Percentiles rank a stretch among this genome's conserved stretches.
Evolutionary conservation across 1,140 invertebrate genomes (phyloP).

Genomic region (Sitobion miscanthi): DNA sequence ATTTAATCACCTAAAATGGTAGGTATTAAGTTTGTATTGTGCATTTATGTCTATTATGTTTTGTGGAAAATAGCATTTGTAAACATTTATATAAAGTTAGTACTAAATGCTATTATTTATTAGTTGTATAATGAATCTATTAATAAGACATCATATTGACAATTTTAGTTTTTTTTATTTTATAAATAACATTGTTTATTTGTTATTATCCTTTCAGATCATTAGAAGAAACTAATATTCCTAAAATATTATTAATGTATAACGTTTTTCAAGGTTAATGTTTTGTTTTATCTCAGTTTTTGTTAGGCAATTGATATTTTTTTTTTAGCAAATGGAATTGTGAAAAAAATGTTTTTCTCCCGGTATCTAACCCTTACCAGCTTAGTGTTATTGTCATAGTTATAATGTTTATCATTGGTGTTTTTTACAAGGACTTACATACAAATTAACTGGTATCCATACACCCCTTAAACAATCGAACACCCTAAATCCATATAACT

Average conservation of each 20-base stretch:
- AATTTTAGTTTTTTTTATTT: neutral
- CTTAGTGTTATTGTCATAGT: neutral
- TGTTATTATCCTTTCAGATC: slow-evolving; percentile 22
- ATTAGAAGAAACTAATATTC: neutral
- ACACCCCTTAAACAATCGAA: too few relatives aligned
- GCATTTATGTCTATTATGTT: neutral
- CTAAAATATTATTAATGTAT: neutral
- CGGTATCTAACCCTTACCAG: too few relatives aligned
- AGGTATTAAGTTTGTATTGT: neutral
- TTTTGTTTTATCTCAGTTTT: neutral
- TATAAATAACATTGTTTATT: neutral
- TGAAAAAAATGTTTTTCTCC: neutral
- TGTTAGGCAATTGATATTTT: neutral
- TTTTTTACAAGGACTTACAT: too few relatives aligned
- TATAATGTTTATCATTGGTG: too few relatives aligned
- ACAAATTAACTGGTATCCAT: too few relatives aligned
- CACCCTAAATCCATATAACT: too few relatives aligned
- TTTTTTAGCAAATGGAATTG: neutral
- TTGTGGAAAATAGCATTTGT: neutral
- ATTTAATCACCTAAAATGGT: neutral
- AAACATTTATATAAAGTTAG: neutral
- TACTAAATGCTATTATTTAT: neutral
- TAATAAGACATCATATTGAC: neutral
- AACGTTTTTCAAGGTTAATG: neutral
- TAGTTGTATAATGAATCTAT: neutral